These are phyloP conservation scores for Dromius quadrimaculatus DNA, from an alignment of 2,888 invertebrate species.

Conservation along the genomic window DNA sequence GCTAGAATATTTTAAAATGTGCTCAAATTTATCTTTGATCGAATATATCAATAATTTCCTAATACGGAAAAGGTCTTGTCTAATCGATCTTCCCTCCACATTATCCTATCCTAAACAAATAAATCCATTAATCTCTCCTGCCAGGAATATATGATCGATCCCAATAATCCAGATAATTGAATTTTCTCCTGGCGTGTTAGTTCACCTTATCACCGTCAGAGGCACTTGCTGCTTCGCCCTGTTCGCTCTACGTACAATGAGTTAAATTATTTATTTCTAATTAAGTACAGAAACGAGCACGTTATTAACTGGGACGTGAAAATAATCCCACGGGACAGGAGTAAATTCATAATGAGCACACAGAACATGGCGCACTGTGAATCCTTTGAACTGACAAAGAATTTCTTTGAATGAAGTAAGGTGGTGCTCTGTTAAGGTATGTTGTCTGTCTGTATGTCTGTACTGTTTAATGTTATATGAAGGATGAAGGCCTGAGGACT, in stretches of 20 bases:
- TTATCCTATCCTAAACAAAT: constrained; percentile 2
- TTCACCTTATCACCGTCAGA: neutral
- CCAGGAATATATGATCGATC: constrained; percentile 28
- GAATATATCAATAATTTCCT: too few relatives aligned
- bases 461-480: neutral
- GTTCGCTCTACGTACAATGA: constrained; percentile 8
- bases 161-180: constrained; percentile 36
- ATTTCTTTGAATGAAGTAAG: constrained; percentile 40
- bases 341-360: constrained; percentile 43
- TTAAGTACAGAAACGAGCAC: constrained; percentile 37
- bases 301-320: constrained; percentile 39
- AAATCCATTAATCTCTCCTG: constrained; percentile 22
- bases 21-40: too few relatives aligned
- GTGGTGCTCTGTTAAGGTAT: neutral
- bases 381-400: constrained; percentile 29
- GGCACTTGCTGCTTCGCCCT: neutral
- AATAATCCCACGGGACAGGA: constrained; percentile 36
- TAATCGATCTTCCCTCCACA: too few relatives aligned
- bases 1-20: too few relatives aligned
- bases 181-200: neutral
- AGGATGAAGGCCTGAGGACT: neutral
- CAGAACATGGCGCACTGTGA: constrained; percentile 20
- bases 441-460: neutral
- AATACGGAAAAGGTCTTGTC: too few relatives aligned
- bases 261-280: constrained; percentile 44